These are phyloP conservation scores for Zophobas atratus DNA, from an alignment of 1,140 invertebrate genomes.

Conservation along the genomic window DNA sequence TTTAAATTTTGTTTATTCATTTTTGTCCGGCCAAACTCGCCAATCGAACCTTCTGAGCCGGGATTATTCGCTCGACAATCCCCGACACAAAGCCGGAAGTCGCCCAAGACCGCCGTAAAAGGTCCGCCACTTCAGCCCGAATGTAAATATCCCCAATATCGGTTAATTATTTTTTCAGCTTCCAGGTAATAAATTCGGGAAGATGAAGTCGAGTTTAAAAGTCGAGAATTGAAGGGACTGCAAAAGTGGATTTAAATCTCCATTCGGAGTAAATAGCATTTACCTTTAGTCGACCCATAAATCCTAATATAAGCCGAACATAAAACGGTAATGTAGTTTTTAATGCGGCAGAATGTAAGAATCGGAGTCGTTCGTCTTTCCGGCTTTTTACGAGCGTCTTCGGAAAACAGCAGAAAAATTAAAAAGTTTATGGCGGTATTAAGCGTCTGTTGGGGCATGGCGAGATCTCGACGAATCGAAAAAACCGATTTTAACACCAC, in stretches of 20 bases:
- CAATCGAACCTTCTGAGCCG: too few species aligned
- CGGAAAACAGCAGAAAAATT: conserved; percentile 22
- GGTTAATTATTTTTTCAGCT: too few species aligned
- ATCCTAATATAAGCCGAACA: conserved; percentile 33
- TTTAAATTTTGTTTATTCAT: too few species aligned
- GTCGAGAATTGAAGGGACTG: conserved; percentile 8
- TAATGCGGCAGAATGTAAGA: conserved; percentile 8
- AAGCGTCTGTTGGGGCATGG: too few species aligned
- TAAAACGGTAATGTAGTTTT: conserved; percentile 36
- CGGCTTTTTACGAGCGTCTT: conserved; percentile 18
- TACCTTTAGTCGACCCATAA: conserved; percentile 28
- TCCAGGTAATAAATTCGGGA: neutral
- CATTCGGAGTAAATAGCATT: conserved; percentile 11
- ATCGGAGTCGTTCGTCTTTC: conserved; percentile 19
- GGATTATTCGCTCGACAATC: too few species aligned
- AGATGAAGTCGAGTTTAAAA: neutral
- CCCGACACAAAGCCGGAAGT: too few species aligned
- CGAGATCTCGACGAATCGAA: too few species aligned
- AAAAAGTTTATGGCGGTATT: conserved; percentile 16
- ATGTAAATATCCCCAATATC: too few species aligned
- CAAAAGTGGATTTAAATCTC: conserved; percentile 30
- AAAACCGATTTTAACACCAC: too few species aligned
- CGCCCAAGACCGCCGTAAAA: too few species aligned
- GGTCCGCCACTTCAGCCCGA: too few species aligned
- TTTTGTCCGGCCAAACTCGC: too few species aligned